phyloP scores from a whole-genome alignment of 2,113 vertebrate species.

The Carassius gibelio region DNA sequence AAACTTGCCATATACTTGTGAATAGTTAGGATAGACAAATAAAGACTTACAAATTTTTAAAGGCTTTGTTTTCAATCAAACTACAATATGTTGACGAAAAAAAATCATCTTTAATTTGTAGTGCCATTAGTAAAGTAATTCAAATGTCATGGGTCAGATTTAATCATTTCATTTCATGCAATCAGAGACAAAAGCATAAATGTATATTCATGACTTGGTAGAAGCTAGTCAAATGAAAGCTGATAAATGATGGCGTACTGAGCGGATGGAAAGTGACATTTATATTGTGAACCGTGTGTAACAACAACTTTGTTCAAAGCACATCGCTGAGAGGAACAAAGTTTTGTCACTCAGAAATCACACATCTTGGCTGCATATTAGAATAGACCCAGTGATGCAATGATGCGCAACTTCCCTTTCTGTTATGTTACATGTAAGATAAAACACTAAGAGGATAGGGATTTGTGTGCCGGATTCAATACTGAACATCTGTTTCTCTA shows the following conservation, averaged over 20 bases:
- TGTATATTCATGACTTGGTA: background rate
- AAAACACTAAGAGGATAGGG: background rate
- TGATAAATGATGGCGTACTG: background rate
- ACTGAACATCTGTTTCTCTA: slow-evolving; percentile 21
- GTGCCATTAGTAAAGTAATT: background rate
- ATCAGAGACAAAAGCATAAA: background rate
- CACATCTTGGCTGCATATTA: slow-evolving; percentile 38
- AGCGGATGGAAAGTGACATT: background rate
- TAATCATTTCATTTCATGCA: background rate
- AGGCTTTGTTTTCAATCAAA: background rate
- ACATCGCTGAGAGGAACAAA: slow-evolving; percentile 35
- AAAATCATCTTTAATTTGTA: background rate
- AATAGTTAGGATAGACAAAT: background rate
- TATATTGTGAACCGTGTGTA: background rate
- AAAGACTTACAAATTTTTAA: background rate
- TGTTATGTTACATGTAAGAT: background rate
- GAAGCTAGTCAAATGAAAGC: background rate
- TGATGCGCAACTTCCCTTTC: slow-evolving; percentile 37
- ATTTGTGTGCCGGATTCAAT: background rate
- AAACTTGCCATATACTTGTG: background rate
- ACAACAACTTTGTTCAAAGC: slow-evolving; percentile 28
- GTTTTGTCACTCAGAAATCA: slow-evolving; percentile 28
- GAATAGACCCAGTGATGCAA: slow-evolving; percentile 54
- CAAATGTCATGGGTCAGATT: no score
- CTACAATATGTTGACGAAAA: background rate